These are phyloP conservation scores for Aleiodes alternator DNA, from an alignment of 2,888 invertebrate species.

Conservation along the genomic window DNA sequence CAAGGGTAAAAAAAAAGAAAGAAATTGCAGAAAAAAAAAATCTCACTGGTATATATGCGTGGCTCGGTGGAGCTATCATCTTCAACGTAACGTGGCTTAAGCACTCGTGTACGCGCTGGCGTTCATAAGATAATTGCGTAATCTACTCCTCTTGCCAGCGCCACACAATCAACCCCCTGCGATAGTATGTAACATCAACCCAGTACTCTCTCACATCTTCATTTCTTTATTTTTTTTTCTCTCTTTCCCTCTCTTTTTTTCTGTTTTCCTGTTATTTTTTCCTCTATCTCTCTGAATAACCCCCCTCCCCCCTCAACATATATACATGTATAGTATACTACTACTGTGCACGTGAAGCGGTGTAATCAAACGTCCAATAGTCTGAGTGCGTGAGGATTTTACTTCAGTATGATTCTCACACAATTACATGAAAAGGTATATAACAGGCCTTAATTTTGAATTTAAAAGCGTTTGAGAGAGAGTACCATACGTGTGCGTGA, in stretches of 20 bases:
- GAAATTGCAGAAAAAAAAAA: conserved; percentile 39
- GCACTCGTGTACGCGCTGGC: conserved; percentile 60
- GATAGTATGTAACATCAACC: conserved; percentile 30
- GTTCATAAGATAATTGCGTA: conserved; percentile 71
- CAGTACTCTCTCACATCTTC: conserved; percentile 3
- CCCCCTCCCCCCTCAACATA: not conserved
- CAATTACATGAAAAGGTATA: conserved; percentile 26
- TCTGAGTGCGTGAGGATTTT: conserved; percentile 42
- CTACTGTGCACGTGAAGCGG: not conserved
- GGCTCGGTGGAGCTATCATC: conserved; percentile 34
- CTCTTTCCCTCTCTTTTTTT: not conserved
- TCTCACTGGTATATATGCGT: conserved; percentile 26
- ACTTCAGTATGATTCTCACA: conserved; percentile 40
- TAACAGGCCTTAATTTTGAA: conserved; percentile 39
- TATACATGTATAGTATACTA: not conserved
- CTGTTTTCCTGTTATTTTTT: conserved; percentile 6
- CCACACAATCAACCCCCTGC: conserved; percentile 64
- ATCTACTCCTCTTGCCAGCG: conserved; percentile 62
- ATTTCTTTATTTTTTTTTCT: not conserved
- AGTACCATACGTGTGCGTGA: conserved; percentile 22
- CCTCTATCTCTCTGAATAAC: not conserved
- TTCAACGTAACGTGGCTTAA: conserved; percentile 49
- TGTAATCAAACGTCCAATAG: conserved; percentile 28
- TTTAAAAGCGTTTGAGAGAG: conserved; percentile 13
- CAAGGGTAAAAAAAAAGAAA: conserved; percentile 10